Percentiles rank a stretch among this genome's conserved stretches.
Evolutionary conservation across 2,888 invertebrate genomes (phyloP).

Genomic region (Drosophila pullipes): DNA sequence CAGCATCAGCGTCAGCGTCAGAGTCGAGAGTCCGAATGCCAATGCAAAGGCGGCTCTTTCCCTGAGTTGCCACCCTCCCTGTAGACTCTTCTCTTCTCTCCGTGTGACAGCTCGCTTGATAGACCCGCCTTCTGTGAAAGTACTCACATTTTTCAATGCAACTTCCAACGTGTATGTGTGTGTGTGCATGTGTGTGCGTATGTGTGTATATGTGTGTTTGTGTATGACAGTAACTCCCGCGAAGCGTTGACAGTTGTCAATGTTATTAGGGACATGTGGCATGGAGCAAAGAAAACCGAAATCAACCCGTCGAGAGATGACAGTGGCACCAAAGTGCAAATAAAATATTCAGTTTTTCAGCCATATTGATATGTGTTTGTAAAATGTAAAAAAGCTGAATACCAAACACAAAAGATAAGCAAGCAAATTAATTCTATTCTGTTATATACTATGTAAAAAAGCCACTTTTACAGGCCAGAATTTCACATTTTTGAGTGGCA

Average conservation of each 20-base stretch:
- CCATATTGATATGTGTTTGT: neutral
- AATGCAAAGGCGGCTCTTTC: conserved; percentile 11
- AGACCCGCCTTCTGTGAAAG: conserved; percentile 23
- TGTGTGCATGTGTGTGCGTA: neutral
- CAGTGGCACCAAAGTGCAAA: conserved; percentile 8
- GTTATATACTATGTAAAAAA: neutral
- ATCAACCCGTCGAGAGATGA: neutral
- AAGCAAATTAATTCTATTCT: neutral
- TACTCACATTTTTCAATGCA: conserved; percentile 22
- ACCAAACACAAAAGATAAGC: neutral
- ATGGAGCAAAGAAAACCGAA: conserved; percentile 5
- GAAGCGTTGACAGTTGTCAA: conserved; percentile 73
- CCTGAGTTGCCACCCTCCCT: conserved; percentile 11
- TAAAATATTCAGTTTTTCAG: neutral
- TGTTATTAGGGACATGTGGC: conserved; percentile 66
- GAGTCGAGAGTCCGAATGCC: conserved; percentile 32
- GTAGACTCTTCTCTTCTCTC: neutral
- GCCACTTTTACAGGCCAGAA: neutral
- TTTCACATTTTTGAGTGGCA: neutral
- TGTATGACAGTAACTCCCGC: conserved; percentile 62
- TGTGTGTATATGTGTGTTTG: conserved; percentile 30
- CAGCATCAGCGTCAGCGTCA: neutral
- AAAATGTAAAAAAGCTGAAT: neutral
- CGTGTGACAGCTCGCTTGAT: conserved; percentile 49
- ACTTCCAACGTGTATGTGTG: neutral